Base-by-base conservation (phyloP, 2,113 vertebrate species). In the Arvicanthis niloticus region DNA sequence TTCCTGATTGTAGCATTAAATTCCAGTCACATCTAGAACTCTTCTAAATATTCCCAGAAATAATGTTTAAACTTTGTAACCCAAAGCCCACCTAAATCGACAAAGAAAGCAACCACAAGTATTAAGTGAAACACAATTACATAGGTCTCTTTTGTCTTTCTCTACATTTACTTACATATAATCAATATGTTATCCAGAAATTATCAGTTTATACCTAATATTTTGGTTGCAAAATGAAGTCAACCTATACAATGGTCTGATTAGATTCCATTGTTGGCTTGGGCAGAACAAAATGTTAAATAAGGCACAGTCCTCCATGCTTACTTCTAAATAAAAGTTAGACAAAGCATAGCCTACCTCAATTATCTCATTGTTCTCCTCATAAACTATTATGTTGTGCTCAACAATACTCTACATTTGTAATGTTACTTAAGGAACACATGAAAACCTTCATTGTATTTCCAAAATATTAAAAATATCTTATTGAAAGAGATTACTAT, bases 181-280 rank as follows among this genome's bases (percentile, higher is more conserved):
- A 4, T 22, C 58, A 21, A 56, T 24, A 29, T 42, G 19, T 48
- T 37, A 67, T 53, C 48, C n/a, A 29, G 45, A 80, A 45, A 4
- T 76, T 81, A 88, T 81, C 16, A 91, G 11, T 88, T 89, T 77
- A 86, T 2, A 17, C 6, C 48, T 76, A 76, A 51, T 17, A 82
- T 91, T 73, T 94, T 60, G 40, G 7, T n/a, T 95, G 89, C 37
- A 92, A 78, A 94, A 70, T 88, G 37, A 13, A 89, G 7, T 77
- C 10, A 94, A 9, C 3, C 53, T 34, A 29, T 89, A 26, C 3
- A 86, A 29, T 80, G 60, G 1, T 85, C 40, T 88, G 5, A 91
- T 40, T 93, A 93, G 4, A 51, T 70, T 85, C 72, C 17, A 80
- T 3, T 4, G 67, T 22, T 60, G 4, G 60, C 5, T 24, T 70